Base-by-base conservation (phyloP, 30 jellyfish, hydroid and myxozoan species). In the Hydractinia echinata region DNA sequence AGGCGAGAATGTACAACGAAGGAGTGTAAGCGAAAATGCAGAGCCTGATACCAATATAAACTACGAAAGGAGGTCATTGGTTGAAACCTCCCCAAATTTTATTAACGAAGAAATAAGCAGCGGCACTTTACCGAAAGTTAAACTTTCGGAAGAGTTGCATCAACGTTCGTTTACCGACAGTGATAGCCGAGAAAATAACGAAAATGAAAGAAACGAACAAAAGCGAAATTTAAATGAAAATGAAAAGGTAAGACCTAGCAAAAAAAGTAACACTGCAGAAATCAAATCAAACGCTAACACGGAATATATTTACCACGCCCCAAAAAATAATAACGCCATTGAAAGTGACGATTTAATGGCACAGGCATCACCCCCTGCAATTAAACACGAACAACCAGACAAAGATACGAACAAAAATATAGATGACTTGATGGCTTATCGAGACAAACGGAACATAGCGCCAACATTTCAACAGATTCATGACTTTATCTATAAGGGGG, bases 1-100 rank as follows among this genome's bases (percentile, higher is more conserved):
- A 4, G 77, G 50, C 5, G 96, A 88, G 10, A 86, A 69, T 18
- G 87, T 64, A 44, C 19, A 7, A 6, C 78, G 80, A 66, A 77
- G 96, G 55, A 88, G 94, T 76, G 53, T 73, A 4, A 76, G 19
- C 5, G 96, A 88, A 5, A 86, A 69, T 18, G 87, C 39, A 5
- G 39, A 7, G 7, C 74, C 74, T 8, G 51, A 44, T 7, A 64
- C 74, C 16, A 64, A 64, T 13, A 44, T n/a, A n/a, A 13, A 64
- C 18, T 64, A 13, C 74, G 44, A 30, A 30, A 30, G 2, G 44
- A 30, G 44, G 44, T 30, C 44, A 30, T 30, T 30, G 44, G 44
- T 30, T 30, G 44, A 30, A 2, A 30, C 44, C 44, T 30, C 44
- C 44, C 1, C 44, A 30, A 30, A 30, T 30, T 30, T 30, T 30